Evolutionary conservation across 37 sponge, comb jelly and placozoan species (phyloP), one percentile per base, ranked within the genome.

Genomic region (Chondrilla cf. caribensis): DNA sequence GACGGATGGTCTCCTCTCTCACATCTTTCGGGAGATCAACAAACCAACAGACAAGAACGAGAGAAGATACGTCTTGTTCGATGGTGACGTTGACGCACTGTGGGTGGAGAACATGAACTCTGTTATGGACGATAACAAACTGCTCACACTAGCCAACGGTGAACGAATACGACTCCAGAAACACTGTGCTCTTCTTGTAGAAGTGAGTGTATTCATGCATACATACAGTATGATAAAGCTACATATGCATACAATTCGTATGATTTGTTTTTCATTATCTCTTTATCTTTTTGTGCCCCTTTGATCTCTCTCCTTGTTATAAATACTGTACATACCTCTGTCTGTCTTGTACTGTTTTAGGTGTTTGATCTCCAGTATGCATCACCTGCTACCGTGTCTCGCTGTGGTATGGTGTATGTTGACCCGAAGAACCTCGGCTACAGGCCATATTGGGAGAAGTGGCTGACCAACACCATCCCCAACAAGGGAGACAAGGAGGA

Each of bases 21-120:
- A 96, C 89, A 98, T 98, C 84, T 98, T 98, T 89, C 78, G 99
- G 58, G 99, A 98, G 82, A 84, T 98, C 58, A 98, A 98, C 79
- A 89, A 86, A 70, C 99, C 99, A 11, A 98, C 99, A 26, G 99
- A 98, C 25, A 98, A 98, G 85, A 93, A 96, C 26, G 99, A 98
- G 83, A 73, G 90, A 54, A 86, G 88, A 82, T 98, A 98, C 84
- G 95, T 94, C 32, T 54, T 94, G 78, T 97, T 97, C 87, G 98
- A 97, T 79, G 98, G 98, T 21, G 99, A 98, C 75, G 99, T 98
- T 66, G 99, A 98, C 83, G 92, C 99, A 1, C 87, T 98, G 72
- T 98, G 99, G 99, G 96, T 98, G 58, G 99, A 98, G 89, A 98
- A 96, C 87, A 96, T 98, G 99, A 98, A 98, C 85, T 98, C 99